Evolutionary conservation across 2,113 vertebrate genomes (phyloP), one percentile per base, ranked within the genome.

Genomic region (Taxidea taxus): DNA sequence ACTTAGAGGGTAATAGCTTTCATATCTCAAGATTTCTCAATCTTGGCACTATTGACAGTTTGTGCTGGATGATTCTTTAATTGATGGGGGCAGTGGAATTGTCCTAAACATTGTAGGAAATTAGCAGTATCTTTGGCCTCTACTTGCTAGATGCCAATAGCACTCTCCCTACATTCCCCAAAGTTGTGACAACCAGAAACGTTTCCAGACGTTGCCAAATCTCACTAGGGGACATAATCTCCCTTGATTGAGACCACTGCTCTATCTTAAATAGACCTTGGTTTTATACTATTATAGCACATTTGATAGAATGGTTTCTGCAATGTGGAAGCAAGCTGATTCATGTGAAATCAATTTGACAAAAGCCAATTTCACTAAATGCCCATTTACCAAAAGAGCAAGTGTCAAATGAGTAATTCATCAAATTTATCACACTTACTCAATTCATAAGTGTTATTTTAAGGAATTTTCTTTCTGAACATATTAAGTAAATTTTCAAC

Each of bases 341-440:
- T 34, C 0, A 44, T 4, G 5, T 15, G 47, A 97, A 93, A 85
- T 75, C 56, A 92, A 75, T 60, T n/a, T 83, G 31, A 37, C 16
- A 25, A 64, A 86, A 92, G 54, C 0, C 31, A 87, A 27, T 91
- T 96, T 93, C 70, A 90, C 7, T 39, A 96, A 92, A 91, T 95
- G 13, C 20, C 4, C 31, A 34, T 75, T 78, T 92, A n/a, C 21
- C 12, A n/a, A 82, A 77, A 27, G 4, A 60, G 27, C 20, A 80
- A 92, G 54, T 62, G n/a, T 15, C 37, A 95, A 92, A 85, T 66
- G 16, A 94, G 31, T 74, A 80, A 75, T 87, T 81, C 27, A 88
- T 44, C 44, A 75, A 92, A 87, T 34, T 78, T 94, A 72, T 6
- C n/a, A 74, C 58, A 80, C 60, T 87, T 81, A 81, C 6, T 60